A percentile compares a stretch with the other conserved stretches of the same genome.
Conservation (phyloP, 2,797 vertebrate species). For the Antennarius maculatus region DNA sequence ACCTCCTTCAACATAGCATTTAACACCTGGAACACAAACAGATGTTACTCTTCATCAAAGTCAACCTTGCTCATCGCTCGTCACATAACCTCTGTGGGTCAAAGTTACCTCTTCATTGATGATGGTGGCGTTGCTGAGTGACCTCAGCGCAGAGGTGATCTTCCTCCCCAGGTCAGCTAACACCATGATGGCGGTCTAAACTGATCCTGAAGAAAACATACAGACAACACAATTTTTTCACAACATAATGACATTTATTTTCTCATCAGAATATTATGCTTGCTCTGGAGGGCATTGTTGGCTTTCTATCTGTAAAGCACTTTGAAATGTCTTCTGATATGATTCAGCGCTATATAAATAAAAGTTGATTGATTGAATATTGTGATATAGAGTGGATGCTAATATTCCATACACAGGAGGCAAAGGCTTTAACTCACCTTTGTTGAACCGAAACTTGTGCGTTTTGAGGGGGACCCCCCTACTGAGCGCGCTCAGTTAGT, state of each 20-base stretch:
- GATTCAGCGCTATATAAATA: too few species aligned
- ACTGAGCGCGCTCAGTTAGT: conserved; percentile 33
- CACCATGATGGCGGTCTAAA: conserved; percentile 88
- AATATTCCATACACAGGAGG: too few species aligned
- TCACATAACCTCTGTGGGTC: neutral
- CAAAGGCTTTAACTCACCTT: conserved; percentile 3
- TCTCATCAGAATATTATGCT: too few species aligned
- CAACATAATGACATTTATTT: too few species aligned
- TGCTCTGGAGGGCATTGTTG: too few species aligned
- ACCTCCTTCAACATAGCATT: conserved; percentile 99
- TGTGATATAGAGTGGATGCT: too few species aligned
- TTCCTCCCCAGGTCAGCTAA: conserved; percentile 97
- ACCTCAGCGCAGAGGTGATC: conserved; percentile 97
- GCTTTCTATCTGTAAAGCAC: too few species aligned
- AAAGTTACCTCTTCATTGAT: conserved; percentile 92
- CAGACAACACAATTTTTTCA: too few species aligned
- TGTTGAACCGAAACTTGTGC: neutral
- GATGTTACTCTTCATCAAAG: too few species aligned
- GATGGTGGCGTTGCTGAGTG: conserved; percentile 98
- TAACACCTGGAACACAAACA: conserved; percentile 84
- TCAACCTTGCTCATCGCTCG: too few species aligned
- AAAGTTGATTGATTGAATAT: too few species aligned
- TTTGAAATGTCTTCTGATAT: too few species aligned
- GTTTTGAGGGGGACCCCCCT: conserved; percentile 39
- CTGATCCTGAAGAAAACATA: conserved; percentile 34